Evolutionary conservation across 2,113 vertebrate genomes (phyloP), one percentile per base, ranked within the genome.

Genomic region (Brachyistius frenatus): DNA sequence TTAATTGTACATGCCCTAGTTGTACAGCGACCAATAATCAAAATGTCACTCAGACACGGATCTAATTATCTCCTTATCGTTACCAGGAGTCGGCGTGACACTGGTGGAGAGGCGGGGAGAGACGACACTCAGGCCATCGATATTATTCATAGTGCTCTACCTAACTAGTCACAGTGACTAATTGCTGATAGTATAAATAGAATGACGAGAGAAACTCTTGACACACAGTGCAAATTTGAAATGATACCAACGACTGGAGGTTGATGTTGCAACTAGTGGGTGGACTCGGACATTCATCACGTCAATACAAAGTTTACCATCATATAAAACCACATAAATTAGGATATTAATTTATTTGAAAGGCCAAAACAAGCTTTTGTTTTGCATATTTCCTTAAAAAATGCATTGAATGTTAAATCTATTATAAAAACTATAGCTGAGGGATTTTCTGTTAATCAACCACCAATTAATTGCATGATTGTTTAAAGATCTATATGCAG

Each of bases 121-220:
- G 50, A 3, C 3, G 0, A 69, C 1, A 13, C 33, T 0, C 31
- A 58, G 46, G 39, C 7, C 41, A 66, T 23, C 1, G 2, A 32
- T n/a, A 68, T 39, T 30, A 44, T 56, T 76, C 13, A 56, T 44
- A 35, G 44, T 1, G 33, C 52, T 37, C 10, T 2, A 66, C 35
- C 36, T 0, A 46, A 39, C 39, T 31, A 4, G 57, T 75, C 33
- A 69, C 60, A 39, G 41, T 13, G 10, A 61, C 8, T 41, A 66
- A 66, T 5, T 6, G 3, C 66, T 50, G 41, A 41, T 49, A 57
- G 47, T 33, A 72, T 61, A 65, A 67, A 69, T 71, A 74, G 56
- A 10, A 31, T 0, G 3, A 4, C 31, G 69, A 80, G 66, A 49
- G 65, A 86, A 86, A 84, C 85, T 82, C 7, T 23, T 86, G 80